Percentiles rank a stretch among this genome's conserved stretches.
phyloP scores from a whole-genome alignment of 2,113 vertebrate species.

The Mugil cephalus region DNA sequence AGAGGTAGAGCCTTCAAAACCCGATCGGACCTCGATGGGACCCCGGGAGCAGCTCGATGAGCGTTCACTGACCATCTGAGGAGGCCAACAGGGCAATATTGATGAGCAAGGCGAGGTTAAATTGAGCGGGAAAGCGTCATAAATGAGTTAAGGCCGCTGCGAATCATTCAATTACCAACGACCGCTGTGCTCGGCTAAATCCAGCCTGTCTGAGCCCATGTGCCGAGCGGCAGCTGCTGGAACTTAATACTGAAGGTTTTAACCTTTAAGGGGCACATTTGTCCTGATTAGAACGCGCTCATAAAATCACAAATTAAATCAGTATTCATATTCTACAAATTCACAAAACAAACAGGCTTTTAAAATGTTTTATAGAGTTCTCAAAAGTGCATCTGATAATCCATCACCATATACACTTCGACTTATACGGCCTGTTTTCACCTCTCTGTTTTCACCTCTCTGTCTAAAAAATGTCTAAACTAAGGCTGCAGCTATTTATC shows the following conservation, averaged over 20 bases:
- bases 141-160: constrained; percentile 78
- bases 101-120: constrained; percentile 77
- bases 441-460: too few relatives aligned
- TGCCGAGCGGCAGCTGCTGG: constrained; percentile 26
- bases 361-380: too few relatives aligned
- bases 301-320: background rate
- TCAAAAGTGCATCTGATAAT: too few relatives aligned
- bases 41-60: constrained; percentile 55
- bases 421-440: too few relatives aligned
- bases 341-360: background rate
- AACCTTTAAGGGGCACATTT: background rate
- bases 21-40: constrained; percentile 32
- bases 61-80: constrained; percentile 47
- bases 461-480: too few relatives aligned
- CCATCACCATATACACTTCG: too few relatives aligned
- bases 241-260: background rate
- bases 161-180: constrained; percentile 81
- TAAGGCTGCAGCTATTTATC: too few relatives aligned
- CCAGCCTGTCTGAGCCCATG: constrained; percentile 48
- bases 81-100: constrained; percentile 75
- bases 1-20: constrained; percentile 24
- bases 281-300: background rate
- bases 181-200: constrained; percentile 72
- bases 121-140: constrained; percentile 81
- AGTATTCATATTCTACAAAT: too few relatives aligned